Evolutionary conservation across 2,797 vertebrate genomes (phyloP), one percentile per base, ranked within the genome.

Genomic region (Aeoliscus strigatus): DNA sequence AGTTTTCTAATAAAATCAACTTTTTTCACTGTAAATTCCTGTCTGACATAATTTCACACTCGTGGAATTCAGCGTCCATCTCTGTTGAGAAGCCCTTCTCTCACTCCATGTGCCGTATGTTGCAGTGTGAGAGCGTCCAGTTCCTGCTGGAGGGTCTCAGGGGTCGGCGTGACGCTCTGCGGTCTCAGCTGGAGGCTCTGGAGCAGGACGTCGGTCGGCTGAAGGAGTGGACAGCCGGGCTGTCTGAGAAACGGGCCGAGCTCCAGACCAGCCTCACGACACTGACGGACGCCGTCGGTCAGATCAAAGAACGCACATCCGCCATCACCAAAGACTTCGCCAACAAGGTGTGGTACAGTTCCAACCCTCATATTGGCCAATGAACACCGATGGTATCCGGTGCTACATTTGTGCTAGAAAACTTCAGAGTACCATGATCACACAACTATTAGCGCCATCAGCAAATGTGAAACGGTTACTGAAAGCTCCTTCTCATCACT

Each of bases 41-140:
- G 6, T 50, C 40, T 38, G 16, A 41, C 4, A 5, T 17, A 8
- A 2, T 31, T 12, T 40, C n/a, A 2, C 14, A 10, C 2, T 5
- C 10, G 2, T 9, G n/a, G n/a, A n/a, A 1, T 38, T 36, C 18
- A 14, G 8, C 4, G 4, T 9, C 15, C 14, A 4, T 5, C n/a
- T 0, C 17, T 27, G 1, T 41, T n/a, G n/a, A n/a, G n/a, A n/a
- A n/a, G n/a, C n/a, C n/a, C n/a, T n/a, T n/a, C n/a, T n/a, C n/a
- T n/a, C n/a, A n/a, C n/a, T n/a, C n/a, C n/a, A 1, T 81, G 54
- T 80, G 48, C 42, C 4, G 4, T 27, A 10, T 41, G 14, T 78
- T 88, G 46, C 66, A 99, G 96, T 92, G 91, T 66, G 83, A 89
- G 65, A 79, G 84, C 36, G 64, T 86, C 54, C 84, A 83, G 72